Evolutionary conservation across 1,140 invertebrate species (phyloP).

Genomic region (Proales similis): DNA sequence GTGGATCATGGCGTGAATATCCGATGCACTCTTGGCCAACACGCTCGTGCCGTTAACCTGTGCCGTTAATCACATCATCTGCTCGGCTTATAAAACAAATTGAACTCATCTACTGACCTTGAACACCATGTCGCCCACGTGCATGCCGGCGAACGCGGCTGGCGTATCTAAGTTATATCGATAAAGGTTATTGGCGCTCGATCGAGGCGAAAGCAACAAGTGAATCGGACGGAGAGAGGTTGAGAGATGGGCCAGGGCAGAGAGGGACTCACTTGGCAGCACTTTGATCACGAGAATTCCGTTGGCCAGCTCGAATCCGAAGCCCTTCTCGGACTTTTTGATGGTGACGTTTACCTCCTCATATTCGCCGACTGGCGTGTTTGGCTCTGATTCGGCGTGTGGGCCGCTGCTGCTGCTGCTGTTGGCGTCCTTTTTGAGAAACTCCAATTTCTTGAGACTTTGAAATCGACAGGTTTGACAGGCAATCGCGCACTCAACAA

Average conservation of each 20-base stretch:
- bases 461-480: too few relatives aligned
- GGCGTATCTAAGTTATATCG: conserved; percentile 5
- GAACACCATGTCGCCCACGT: conserved; percentile 29
- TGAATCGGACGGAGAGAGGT: too few relatives aligned
- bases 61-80: too few relatives aligned
- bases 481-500: too few relatives aligned
- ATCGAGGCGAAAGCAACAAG: background rate
- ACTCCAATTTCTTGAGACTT: conserved; percentile 22
- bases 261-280: conserved; percentile 17
- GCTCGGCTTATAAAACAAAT: background rate
- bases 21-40: conserved; percentile 6
- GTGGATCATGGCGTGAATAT: conserved; percentile 26
- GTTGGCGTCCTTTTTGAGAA: conserved; percentile 34
- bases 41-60: conserved; percentile 35
- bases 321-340: conserved; percentile 21
- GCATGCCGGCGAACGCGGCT: conserved; percentile 10
- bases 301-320: conserved; percentile 26
- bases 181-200: background rate
- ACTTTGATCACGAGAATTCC: conserved; percentile 19
- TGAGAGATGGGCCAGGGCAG: background rate
- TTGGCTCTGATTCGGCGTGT: conserved; percentile 2
- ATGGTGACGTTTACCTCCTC: conserved; percentile 30
- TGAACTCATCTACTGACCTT: background rate
- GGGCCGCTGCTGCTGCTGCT: conserved; percentile 10
- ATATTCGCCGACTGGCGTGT: background rate